Base-by-base conservation (phyloP, 92 coral and sea anemone species). In the Porites lobata region DNA sequence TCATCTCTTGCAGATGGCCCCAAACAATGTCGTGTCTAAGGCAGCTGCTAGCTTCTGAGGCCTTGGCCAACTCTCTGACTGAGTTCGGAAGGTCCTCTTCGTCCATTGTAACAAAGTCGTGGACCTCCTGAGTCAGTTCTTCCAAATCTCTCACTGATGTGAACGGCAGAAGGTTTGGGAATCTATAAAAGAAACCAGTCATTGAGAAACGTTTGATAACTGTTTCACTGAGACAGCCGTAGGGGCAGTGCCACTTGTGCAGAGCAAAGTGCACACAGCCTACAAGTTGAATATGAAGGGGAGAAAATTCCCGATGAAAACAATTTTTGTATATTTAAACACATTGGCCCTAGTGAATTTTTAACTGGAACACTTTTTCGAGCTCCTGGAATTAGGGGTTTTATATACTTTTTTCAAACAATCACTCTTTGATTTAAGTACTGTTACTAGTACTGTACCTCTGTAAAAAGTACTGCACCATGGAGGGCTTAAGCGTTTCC, bases 161-260 rank as follows among this genome's bases (percentile, higher is more conserved):
- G 72, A 65, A 90, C 56, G 93, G 89, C 84, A 90, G 77, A 63
- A 92, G 91, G 69, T 84, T 72, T 84, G 93, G 90, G 80, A 89
- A 92, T 58, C 95, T 92, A 61, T 47, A 82, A 89, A n/a, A 0
- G 80, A 76, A 76, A 76, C 7, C 69, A 76, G 80, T 76, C 69
- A 76, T 3, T 26, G 68, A 76, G 80, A 76, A 58, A 22, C 53
- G 43, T 54, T 11, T 58, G 80, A 76, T 76, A 76, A 76, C 80
- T 76, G 15, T 71, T 83, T 83, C 72, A 83, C 87, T 83, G 87
- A 83, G 87, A 70, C 69, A 70, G 87, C 57, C 79, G 57, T 54
- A 78, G 68, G 86, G 70, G 24, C 52, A n/a, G 19, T 75, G 20
- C 24, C 79, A n/a, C 19, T 75, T 4, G 77, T 82, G 69, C 78